A percentile compares a stretch with the other conserved stretches of the same genome.
Evolutionary conservation across 2,888 invertebrate genomes (phyloP).

Genomic region (Tiphia femorata): DNA sequence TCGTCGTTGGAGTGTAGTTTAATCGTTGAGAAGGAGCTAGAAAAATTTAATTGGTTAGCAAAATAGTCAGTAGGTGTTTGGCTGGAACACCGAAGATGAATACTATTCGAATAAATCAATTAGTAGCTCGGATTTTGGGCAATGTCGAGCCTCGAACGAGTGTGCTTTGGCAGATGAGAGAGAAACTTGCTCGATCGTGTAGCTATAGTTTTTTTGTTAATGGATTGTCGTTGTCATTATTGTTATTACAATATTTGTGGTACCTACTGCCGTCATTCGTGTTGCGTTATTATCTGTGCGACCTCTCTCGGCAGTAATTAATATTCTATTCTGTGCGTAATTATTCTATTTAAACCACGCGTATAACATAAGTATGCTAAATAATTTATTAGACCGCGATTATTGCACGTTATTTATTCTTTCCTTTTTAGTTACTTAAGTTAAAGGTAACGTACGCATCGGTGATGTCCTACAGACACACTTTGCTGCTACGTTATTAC

Average conservation of each 20-base stretch:
- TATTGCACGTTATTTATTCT: background rate
- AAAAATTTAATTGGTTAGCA: too few species aligned
- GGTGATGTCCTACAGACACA: too few species aligned
- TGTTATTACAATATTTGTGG: conserved; percentile 20
- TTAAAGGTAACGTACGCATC: background rate
- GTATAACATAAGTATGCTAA: too few species aligned
- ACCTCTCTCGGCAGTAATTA: background rate
- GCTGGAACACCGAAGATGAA: too few species aligned
- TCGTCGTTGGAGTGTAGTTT: too few species aligned
- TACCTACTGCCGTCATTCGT: background rate
- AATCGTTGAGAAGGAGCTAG: too few species aligned
- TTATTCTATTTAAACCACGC: background rate
- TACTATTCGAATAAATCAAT: too few species aligned
- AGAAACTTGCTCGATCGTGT: background rate
- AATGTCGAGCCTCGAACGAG: too few species aligned
- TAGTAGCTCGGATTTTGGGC: too few species aligned
- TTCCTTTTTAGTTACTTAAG: background rate
- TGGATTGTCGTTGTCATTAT: conserved; percentile 28
- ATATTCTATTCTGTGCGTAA: background rate
- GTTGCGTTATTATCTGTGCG: conserved; percentile 1
- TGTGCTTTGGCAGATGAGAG: too few species aligned
- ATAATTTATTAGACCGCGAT: background rate
- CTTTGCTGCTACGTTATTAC: too few species aligned
- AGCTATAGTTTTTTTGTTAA: background rate
- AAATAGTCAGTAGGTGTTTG: too few species aligned